phyloP scores from a whole-genome alignment of 2,888 invertebrate species.

The Apeira syringaria region DNA sequence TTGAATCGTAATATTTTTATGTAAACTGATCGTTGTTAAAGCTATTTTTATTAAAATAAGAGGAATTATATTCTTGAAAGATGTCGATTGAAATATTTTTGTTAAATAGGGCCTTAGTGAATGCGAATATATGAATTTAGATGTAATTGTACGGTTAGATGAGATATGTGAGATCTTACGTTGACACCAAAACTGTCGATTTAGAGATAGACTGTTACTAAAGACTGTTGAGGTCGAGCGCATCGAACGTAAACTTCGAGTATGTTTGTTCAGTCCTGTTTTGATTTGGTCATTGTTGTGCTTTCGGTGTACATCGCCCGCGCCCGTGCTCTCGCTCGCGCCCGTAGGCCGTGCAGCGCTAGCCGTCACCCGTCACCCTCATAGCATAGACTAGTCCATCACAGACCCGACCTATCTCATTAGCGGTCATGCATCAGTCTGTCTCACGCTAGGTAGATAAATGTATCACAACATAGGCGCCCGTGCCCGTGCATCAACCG shows the following conservation, averaged over 20 bases:
- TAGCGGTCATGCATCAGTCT: conserved; percentile 74
- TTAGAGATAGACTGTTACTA: conserved; percentile 72
- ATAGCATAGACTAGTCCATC: conserved; percentile 59
- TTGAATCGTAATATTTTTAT: conserved; percentile 78
- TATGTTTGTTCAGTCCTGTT: conserved; percentile 63
- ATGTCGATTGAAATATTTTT: conserved; percentile 77
- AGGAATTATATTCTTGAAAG: conserved; percentile 76
- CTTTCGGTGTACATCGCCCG: conserved; percentile 77
- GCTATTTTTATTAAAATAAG: conserved; percentile 78
- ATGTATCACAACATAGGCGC: conserved; percentile 83
- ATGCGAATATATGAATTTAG: conserved; percentile 70
- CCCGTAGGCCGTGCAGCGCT: conserved; percentile 54
- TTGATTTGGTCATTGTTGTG: conserved; percentile 73
- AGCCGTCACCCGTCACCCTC: conserved; percentile 66
- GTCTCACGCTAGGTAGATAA: conserved; percentile 78
- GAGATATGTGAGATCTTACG: conserved; percentile 66
- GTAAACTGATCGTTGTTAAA: conserved; percentile 80
- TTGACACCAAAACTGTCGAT: conserved; percentile 66
- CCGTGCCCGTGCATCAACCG: conserved; percentile 76
- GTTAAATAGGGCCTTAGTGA: conserved; percentile 78
- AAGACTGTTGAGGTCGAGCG: conserved; percentile 78
- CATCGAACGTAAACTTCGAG: conserved; percentile 70
- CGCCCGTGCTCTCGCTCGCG: conserved; percentile 65
- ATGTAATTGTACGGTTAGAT: conserved; percentile 71
- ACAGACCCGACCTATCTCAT: conserved; percentile 73